Base-by-base conservation (phyloP, 2,797 vertebrate species). In the Australoheros facetus region DNA sequence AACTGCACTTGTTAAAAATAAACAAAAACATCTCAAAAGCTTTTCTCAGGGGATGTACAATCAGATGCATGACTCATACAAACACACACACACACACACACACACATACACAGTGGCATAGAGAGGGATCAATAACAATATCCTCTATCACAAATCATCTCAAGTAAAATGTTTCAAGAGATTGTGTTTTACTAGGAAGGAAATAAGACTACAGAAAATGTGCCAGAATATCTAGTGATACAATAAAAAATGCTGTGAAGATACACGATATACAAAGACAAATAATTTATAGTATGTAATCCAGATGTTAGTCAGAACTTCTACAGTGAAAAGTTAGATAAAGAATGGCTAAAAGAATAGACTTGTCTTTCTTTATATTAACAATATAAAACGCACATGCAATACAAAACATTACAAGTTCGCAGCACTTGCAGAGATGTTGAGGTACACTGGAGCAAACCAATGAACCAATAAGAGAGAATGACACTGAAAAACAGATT, bases 101-200 rank as follows among this genome's bases (percentile, higher is more conserved):
- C 26, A 26, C 26, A 26, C 26, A 26, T 26, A 26, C 26, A 26
- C 34, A 58, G 13, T 75, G 39, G 34, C 56, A 71, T 39, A 51
- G 42, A 57, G 45, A 66, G 3, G 32, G 62, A 91, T 89, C 82
- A 32, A 88, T 88, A 86, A 70, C 59, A 70, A 66, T 80, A 70
- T 87, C 64, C 48, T 62, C 12, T 48, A 85, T 83, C 72, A 64
- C 55, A 75, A 48, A 76, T 80, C 66, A 77, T 71, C 79, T 71
- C 66, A 78, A 72, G 75, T 13, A 69, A 77, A 72, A 80, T 48
- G 53, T 60, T 60, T 79, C 16, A 72, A 64, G 48, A 53, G 51
- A 66, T 23, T 12, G 60, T 66, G 5, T 28, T 48, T 66, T 17
- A 66, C 14, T 21, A 39, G 32, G 34, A 55, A 74, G 51, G n/a